phyloP scores from a whole-genome alignment of 2,797 vertebrate genomes.

The Microchirus variegatus region DNA sequence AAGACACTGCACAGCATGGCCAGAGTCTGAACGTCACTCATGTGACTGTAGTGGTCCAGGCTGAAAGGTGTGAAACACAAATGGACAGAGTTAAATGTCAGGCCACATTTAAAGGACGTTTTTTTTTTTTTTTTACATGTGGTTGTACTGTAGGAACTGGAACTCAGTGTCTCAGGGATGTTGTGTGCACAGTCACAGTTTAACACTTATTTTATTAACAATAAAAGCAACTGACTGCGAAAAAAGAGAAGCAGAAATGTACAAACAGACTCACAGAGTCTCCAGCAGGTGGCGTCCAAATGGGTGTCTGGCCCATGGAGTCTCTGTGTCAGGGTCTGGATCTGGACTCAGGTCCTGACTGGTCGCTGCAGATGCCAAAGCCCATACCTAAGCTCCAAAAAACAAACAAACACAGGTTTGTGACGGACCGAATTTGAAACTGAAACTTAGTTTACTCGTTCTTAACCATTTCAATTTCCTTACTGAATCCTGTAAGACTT shows the following conservation, averaged over 20 bases:
- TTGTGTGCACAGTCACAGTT: too few species aligned
- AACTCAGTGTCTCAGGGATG: too few species aligned
- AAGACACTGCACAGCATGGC: slow-evolving; percentile 98
- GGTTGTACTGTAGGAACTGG: too few species aligned
- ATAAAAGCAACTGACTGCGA: too few species aligned
- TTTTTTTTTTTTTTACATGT: too few species aligned
- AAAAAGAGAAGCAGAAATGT: too few species aligned
- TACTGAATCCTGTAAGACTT: too few species aligned
- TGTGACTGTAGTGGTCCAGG: slow-evolving; percentile 93
- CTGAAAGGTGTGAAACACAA: slow-evolving; percentile 61
- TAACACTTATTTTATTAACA: too few species aligned
- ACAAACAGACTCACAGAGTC: slow-evolving; percentile 85
- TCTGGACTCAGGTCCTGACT: slow-evolving; percentile 91
- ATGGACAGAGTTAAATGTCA: too few species aligned
- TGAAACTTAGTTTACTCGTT: too few species aligned
- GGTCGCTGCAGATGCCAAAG: slow-evolving; percentile 92
- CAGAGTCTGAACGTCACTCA: slow-evolving; percentile 95
- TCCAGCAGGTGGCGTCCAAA: slow-evolving; percentile 95
- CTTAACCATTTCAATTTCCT: too few species aligned
- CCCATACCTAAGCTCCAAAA: slow-evolving; percentile 87
- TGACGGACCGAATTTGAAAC: background rate
- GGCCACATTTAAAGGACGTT: too few species aligned
- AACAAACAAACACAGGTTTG: background rate
- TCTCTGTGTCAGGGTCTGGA: slow-evolving; percentile 92
- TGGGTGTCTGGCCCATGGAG: slow-evolving; percentile 95